Conservation (phyloP, 2,797 vertebrate species). For the Oceanodroma leucorhoa region DNA sequence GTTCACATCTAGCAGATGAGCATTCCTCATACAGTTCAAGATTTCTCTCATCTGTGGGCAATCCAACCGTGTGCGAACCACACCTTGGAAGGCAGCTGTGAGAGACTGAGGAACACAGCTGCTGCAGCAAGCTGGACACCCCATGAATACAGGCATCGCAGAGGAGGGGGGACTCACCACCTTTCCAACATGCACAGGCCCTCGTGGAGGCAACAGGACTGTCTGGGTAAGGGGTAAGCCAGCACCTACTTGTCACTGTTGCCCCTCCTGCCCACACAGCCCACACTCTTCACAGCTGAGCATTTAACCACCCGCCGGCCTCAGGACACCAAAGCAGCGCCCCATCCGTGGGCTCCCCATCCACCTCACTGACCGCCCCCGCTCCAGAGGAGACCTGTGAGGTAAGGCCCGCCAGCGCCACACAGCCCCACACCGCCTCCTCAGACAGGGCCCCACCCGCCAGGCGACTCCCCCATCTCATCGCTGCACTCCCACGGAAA, state of each 20-base stretch:
- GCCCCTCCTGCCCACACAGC: not conserved
- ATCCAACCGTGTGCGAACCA: not conserved
- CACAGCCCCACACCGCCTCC: fast-evolving
- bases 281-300: fast-evolving
- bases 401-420: fast-evolving
- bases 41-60: no score
- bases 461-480: fast-evolving
- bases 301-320: fast-evolving
- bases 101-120: not conserved
- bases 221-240: fast-evolving
- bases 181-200: fast-evolving
- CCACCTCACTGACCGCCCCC: fast-evolving
- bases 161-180: fast-evolving
- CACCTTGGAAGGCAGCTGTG: not conserved
- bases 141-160: fast-evolving
- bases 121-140: fast-evolving
- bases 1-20: fast-evolving
- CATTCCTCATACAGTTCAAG: fast-evolving
- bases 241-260: fast-evolving
- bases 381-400: fast-evolving
- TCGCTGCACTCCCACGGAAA: fast-evolving
- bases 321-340: fast-evolving
- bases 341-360: fast-evolving
- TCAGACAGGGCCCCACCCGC: fast-evolving
- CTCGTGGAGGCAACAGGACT: fast-evolving